Evolutionary conservation across 1,140 invertebrate genomes (phyloP), one percentile per base, ranked within the genome.

Genomic region (Halesus radiatus): DNA sequence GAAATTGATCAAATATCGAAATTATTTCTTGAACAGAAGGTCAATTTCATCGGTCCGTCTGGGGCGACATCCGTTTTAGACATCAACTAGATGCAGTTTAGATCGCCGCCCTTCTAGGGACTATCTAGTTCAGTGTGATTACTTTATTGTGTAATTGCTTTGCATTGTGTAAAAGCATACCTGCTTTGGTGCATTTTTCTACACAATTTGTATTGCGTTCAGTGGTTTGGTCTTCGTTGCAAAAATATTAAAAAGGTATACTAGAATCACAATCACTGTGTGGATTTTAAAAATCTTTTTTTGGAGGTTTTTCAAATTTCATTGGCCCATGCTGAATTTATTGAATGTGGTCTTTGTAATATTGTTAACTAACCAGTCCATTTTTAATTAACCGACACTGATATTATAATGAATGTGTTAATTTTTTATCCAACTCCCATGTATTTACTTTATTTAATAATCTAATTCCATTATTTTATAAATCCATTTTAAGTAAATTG

Each of bases 181-280:
- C 2, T 66, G 62, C 15, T 66, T 32, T n/a, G 26, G 26, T 66
- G 62, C 62, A 37, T 66, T 66, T 66, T 66, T 66, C 62, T 29
- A 37, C 62, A 32, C 37, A 66, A 29, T 66, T 66, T 37, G 18
- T 60, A 60, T 60, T 60, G 7, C 22, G n/a, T 58, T 32, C 18
- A 60, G 56, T 23, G 15, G 3, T 22, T 22, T 16, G 23, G 18
- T 13, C 15, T 22, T 60, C 56, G 26, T 66, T 29, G 62, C 29
- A 66, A 18, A 5, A 32, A 66, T 16, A 45, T 45, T 7, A 37
- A 3, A 8, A 66, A 37, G 23, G 10, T 60, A 60, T 20, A 60
- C 23, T 60, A 60, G 56, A 22, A 60, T 60, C 37, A 3, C 10
- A 45, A 45, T 45, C 37, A 45, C 37, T 45, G 37, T 45, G 37